Conservation (phyloP, 2,888 invertebrate species). For the Chymomyza caudatula region DNA sequence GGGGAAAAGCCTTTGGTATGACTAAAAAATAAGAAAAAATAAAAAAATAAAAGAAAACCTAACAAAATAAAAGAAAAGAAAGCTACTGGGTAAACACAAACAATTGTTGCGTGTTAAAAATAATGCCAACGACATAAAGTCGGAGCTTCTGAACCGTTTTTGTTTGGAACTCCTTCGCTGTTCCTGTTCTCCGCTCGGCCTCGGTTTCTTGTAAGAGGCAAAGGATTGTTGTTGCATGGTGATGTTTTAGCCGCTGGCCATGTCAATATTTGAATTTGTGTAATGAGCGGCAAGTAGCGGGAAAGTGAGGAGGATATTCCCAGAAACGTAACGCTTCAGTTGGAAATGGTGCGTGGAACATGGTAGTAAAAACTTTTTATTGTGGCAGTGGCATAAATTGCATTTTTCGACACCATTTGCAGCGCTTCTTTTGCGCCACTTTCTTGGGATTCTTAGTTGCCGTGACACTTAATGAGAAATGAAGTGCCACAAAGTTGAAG, state of each 20-base stretch:
- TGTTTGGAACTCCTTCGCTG: background rate
- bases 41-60: background rate
- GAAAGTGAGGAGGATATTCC: background rate
- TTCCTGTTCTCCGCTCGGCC: too few species aligned
- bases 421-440: background rate
- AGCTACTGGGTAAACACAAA: conserved; percentile 14
- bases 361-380: conserved; percentile 3
- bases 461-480: background rate
- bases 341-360: background rate
- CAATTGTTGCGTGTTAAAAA: conserved; percentile 16
- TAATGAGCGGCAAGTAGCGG: background rate
- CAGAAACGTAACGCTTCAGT: background rate
- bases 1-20: background rate
- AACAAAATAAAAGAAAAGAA: background rate
- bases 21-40: background rate
- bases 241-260: conserved; percentile 1
- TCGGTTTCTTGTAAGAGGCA: background rate
- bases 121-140: background rate
- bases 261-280: conserved; percentile 6
- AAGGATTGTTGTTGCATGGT: background rate
- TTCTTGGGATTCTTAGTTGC: background rate
- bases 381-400: background rate
- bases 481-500: background rate
- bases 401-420: conserved; percentile 2
- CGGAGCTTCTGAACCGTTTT: background rate